Conservation (phyloP, 1,140 invertebrate species). For the Ostrea denselamellosa region DNA sequence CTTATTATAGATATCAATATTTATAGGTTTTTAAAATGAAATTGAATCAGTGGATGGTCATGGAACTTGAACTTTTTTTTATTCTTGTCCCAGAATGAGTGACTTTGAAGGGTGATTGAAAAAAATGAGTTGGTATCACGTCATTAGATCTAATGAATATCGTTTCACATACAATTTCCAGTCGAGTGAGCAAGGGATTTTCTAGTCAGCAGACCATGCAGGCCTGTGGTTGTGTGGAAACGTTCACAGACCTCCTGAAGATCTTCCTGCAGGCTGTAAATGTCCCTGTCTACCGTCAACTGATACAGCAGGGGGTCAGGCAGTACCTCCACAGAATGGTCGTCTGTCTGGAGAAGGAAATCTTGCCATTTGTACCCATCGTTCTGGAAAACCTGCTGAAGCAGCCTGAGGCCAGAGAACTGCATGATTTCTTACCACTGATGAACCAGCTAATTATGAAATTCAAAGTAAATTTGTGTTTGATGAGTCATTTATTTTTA, state of each 20-base stretch:
- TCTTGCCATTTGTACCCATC: slow-evolving; percentile 81
- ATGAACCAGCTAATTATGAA: slow-evolving; percentile 83
- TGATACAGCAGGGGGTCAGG: slow-evolving; percentile 79
- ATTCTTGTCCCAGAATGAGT: too few relatives aligned
- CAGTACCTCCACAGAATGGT: slow-evolving; percentile 83
- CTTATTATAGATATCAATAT: too few relatives aligned
- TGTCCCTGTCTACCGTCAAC: slow-evolving; percentile 75
- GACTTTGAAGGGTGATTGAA: too few relatives aligned
- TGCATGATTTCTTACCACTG: slow-evolving; percentile 83
- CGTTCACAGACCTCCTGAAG: slow-evolving; percentile 81
- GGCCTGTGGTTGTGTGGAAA: slow-evolving; percentile 79
- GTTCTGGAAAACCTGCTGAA: slow-evolving; percentile 81
- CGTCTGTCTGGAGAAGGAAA: slow-evolving; percentile 82
- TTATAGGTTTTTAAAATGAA: too few relatives aligned
- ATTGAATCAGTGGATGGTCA: too few relatives aligned
- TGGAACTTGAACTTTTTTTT: too few relatives aligned
- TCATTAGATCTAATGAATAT: too few relatives aligned
- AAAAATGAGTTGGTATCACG: too few relatives aligned
- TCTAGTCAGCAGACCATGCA: slow-evolving; percentile 82
- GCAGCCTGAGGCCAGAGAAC: slow-evolving; percentile 79
- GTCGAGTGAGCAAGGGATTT: slow-evolving; percentile 83
- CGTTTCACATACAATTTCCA: slow-evolving; percentile 55
- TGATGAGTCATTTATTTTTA: neutral
- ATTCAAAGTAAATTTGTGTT: slow-evolving; percentile 80
- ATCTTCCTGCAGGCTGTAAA: slow-evolving; percentile 81